These are phyloP conservation scores for Acronicta aceris DNA, from an alignment of 2,888 invertebrate species.

Conservation along the genomic window DNA sequence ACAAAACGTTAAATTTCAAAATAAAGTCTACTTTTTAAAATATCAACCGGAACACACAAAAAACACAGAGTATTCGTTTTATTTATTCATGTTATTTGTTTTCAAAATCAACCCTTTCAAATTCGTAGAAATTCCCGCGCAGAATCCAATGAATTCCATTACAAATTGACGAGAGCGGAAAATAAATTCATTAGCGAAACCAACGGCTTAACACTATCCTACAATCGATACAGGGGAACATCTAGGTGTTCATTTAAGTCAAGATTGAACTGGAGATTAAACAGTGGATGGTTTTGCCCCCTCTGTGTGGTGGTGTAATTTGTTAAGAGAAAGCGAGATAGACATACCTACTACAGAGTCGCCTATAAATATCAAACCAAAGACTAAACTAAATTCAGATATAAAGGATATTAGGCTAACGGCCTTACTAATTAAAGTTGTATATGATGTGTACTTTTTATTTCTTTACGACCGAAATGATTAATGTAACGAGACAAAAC, in stretches of 20 bases:
- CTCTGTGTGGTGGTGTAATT: constrained; percentile 57
- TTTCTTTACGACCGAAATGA: no score
- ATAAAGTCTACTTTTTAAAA: not conserved
- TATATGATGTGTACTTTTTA: no score
- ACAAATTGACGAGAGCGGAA: constrained; percentile 74
- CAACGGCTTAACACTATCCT: constrained; percentile 79
- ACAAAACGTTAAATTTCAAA: not conserved
- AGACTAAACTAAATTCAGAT: not conserved
- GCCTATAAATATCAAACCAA: not conserved
- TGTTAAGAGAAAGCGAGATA: constrained; percentile 31
- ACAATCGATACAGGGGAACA: constrained; percentile 77
- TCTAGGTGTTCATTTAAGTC: constrained; percentile 87
- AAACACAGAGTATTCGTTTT: not conserved
- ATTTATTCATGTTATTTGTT: constrained; percentile 3
- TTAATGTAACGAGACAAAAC: no score
- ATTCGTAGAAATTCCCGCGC: constrained; percentile 39
- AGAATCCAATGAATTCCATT: constrained; percentile 60
- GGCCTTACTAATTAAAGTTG: no score
- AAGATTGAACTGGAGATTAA: constrained; percentile 85
- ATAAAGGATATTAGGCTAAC: not conserved
- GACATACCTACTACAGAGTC: no score
- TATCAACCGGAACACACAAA: not conserved
- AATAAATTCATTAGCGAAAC: constrained; percentile 85
- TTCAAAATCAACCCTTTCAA: constrained; percentile 38
- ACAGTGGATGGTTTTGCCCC: constrained; percentile 77